Conservation (phyloP, 2,888 invertebrate genomes). For the Trichopria drosophilae region DNA sequence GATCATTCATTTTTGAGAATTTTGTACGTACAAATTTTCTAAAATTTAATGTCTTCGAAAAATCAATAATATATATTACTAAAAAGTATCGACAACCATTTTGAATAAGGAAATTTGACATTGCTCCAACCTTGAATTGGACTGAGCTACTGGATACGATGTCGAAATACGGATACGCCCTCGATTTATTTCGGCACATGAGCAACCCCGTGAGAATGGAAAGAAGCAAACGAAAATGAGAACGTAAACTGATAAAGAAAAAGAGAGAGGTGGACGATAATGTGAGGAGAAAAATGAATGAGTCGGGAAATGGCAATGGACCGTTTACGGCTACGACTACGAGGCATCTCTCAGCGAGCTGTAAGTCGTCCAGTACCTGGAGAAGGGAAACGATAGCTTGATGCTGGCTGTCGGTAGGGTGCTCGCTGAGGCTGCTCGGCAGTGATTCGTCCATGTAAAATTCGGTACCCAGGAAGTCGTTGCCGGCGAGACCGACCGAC, state of each 20-base stretch:
- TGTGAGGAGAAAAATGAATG: slow-evolving; percentile 22
- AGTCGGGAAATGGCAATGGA: slow-evolving; percentile 41
- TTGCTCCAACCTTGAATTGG: no score
- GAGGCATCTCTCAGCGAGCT: slow-evolving; percentile 47
- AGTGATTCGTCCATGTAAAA: slow-evolving; percentile 88
- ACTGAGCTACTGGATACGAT: no score
- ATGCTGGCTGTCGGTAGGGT: slow-evolving; percentile 62
- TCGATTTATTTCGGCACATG: no score
- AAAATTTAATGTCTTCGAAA: no score
- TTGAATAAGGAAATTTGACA: no score
- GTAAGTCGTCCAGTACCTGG: slow-evolving; percentile 57
- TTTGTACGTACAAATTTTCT: no score
- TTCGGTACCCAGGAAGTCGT: slow-evolving; percentile 78
- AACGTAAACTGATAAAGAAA: slow-evolving; percentile 28
- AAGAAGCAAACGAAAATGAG: not conserved
- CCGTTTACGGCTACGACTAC: slow-evolving; percentile 51
- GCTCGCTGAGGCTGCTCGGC: slow-evolving; percentile 79
- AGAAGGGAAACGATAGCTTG: slow-evolving; percentile 58
- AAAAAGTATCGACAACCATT: no score
- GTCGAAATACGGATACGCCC: no score
- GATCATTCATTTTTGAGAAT: no score
- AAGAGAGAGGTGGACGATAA: slow-evolving; percentile 31
- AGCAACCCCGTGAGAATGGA: no score
- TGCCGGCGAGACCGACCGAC: slow-evolving; percentile 54
- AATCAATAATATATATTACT: no score